A percentile compares a stretch with the other conserved stretches of the same genome.
Conservation (phyloP, 2,797 vertebrate species). For the Myripristis murdjan region DNA sequence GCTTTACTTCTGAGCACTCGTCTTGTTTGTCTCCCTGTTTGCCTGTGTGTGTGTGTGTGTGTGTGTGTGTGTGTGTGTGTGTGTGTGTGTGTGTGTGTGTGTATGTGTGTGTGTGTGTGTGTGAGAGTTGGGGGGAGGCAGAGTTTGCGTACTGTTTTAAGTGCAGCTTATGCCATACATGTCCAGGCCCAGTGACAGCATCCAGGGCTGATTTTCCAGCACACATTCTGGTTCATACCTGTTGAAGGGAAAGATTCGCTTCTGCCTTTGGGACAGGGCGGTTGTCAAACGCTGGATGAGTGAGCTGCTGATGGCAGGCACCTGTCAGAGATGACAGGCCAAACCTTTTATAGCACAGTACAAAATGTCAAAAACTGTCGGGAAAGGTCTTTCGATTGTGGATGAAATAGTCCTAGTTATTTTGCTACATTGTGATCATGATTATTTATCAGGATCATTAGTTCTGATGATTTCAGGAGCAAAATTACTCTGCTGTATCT, state of each 20-base stretch:
- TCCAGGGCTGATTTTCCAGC: slow-evolving; percentile 8
- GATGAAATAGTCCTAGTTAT: too few species aligned
- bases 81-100: too few species aligned
- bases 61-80: too few species aligned
- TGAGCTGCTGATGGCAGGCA: too few species aligned
- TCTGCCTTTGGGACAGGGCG: slow-evolving; percentile 8
- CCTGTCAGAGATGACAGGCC: background rate
- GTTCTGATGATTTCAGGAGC: too few species aligned
- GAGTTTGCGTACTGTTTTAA: slow-evolving; percentile 14
- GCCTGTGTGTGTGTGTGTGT: slow-evolving; percentile 15
- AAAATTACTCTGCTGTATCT: too few species aligned
- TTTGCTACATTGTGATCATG: too few species aligned
- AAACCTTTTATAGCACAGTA: too few species aligned
- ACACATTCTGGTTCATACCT: slow-evolving; percentile 17
- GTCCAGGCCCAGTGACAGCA: background rate
- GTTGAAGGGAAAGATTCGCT: slow-evolving; percentile 18
- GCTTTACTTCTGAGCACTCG: slow-evolving; percentile 67
- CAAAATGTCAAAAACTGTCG: too few species aligned
- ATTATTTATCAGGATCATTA: too few species aligned
- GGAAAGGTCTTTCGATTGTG: too few species aligned
- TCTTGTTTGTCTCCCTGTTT: slow-evolving; percentile 40
- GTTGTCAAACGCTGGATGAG: too few species aligned
- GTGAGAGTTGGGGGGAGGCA: background rate
- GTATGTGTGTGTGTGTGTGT: slow-evolving; percentile 2
- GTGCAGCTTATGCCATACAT: slow-evolving; percentile 6